phyloP scores from a whole-genome alignment of 2,888 invertebrate genomes.

The Scaptomyza cyrtandrae region DNA sequence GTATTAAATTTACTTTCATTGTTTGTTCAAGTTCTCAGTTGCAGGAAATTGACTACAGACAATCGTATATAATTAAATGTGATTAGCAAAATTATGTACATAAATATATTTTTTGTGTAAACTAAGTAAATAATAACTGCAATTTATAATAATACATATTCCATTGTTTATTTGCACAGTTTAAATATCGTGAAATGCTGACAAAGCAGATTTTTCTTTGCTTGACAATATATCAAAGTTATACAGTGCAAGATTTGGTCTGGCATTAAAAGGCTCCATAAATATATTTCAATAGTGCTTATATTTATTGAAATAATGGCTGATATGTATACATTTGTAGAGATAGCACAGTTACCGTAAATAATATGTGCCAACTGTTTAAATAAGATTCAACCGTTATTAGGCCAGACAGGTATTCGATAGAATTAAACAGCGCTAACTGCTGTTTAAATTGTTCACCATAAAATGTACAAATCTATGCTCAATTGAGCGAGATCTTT shows the following conservation, averaged over 20 bases:
- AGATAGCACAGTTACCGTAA: conserved; percentile 6
- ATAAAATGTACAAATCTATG: conserved; percentile 23
- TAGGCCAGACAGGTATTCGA: conserved; percentile 2
- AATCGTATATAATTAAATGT: conserved; percentile 27
- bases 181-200: conserved; percentile 1
- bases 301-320: conserved; percentile 25
- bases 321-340: conserved; percentile 10
- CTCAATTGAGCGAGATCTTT: conserved; percentile 21
- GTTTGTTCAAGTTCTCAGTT: conserved; percentile 13
- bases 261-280: neutral
- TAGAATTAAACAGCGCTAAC: conserved; percentile 7
- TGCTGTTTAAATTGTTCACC: conserved; percentile 15
- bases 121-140: neutral
- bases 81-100: conserved; percentile 9
- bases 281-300: conserved; percentile 6
- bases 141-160: neutral
- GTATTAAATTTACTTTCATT: conserved; percentile 18
- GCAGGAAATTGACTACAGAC: conserved; percentile 30
- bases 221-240: neutral
- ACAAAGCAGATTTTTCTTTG: neutral
- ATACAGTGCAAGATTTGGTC: neutral
- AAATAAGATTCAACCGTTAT: conserved; percentile 15
- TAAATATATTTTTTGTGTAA: conserved; percentile 1
- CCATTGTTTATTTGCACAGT: neutral
- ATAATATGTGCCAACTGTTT: conserved; percentile 31